These are phyloP conservation scores for Otis tarda DNA, from an alignment of 2,113 vertebrate genomes.

Conservation along the genomic window DNA sequence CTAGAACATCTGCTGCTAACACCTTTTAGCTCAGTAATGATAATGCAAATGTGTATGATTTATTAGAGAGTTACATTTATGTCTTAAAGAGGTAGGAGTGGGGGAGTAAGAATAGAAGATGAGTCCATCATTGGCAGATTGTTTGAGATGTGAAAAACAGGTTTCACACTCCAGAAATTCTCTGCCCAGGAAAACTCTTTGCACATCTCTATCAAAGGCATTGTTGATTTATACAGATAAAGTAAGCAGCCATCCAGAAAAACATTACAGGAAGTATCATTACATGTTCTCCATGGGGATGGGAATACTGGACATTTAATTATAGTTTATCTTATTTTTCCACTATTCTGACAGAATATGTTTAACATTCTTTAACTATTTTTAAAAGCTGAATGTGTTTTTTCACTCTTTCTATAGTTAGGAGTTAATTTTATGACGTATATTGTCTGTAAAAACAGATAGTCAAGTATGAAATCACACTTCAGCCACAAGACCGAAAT, in stretches of 20 bases:
- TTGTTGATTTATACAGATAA: background rate
- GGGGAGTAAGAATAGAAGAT: background rate
- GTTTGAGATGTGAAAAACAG: background rate
- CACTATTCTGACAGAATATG: background rate
- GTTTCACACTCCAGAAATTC: background rate
- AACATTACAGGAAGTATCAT: background rate
- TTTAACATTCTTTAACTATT: background rate
- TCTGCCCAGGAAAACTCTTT: background rate
- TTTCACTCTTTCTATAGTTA: background rate
- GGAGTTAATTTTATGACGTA: constrained; percentile 21
- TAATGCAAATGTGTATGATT: background rate
- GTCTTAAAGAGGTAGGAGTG: background rate
- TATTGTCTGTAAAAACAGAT: constrained; percentile 48
- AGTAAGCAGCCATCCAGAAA: background rate
- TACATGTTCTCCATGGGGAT: background rate
- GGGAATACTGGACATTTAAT: background rate
- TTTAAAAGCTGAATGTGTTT: background rate
- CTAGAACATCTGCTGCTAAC: background rate
- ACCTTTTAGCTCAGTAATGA: background rate
- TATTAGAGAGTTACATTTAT: background rate
- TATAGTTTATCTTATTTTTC: background rate
- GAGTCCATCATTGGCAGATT: background rate
- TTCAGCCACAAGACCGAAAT: constrained; percentile 31
- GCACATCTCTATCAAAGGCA: background rate
- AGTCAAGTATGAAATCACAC: constrained; percentile 48